Evolutionary conservation across 2,797 vertebrate genomes (phyloP).

Genomic region (Pipistrellus kuhlii): DNA sequence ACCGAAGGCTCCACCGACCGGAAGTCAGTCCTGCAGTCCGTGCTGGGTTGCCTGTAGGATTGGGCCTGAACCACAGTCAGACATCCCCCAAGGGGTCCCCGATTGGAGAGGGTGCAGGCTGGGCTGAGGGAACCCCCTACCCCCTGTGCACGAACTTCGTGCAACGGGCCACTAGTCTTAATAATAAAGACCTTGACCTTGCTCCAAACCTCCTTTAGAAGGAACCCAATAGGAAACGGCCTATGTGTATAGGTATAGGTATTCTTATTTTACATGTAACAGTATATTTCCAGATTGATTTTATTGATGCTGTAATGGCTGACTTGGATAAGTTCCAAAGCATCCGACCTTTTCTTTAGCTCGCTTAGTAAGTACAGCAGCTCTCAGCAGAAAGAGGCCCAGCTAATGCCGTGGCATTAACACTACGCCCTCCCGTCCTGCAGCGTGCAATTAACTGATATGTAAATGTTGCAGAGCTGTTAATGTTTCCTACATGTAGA

Average conservation of each 20-base stretch:
- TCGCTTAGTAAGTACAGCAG: neutral
- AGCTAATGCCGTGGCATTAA: accelerated
- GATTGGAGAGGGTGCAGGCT: no score
- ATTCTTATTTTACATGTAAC: neutral
- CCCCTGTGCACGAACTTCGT: no score
- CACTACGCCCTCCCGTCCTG: neutral
- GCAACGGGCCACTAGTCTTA: neutral
- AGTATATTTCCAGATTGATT: neutral
- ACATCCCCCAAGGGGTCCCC: no score
- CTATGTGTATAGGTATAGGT: no score
- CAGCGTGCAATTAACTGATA: neutral
- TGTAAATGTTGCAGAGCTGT: neutral
- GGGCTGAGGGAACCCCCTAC: no score
- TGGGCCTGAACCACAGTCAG: no score
- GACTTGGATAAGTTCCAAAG: slow-evolving; percentile 2
- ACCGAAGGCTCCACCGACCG: no score
- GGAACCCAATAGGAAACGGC: neutral
- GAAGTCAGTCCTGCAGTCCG: no score
- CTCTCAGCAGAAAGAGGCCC: neutral
- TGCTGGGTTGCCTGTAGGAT: no score
- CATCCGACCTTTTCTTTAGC: neutral
- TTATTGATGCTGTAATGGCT: neutral
- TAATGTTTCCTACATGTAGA: neutral
- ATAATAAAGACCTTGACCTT: neutral
- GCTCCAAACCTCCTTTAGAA: neutral